phyloP scores from a whole-genome alignment of 2,888 invertebrate species.

The Seira sanloemensis region DNA sequence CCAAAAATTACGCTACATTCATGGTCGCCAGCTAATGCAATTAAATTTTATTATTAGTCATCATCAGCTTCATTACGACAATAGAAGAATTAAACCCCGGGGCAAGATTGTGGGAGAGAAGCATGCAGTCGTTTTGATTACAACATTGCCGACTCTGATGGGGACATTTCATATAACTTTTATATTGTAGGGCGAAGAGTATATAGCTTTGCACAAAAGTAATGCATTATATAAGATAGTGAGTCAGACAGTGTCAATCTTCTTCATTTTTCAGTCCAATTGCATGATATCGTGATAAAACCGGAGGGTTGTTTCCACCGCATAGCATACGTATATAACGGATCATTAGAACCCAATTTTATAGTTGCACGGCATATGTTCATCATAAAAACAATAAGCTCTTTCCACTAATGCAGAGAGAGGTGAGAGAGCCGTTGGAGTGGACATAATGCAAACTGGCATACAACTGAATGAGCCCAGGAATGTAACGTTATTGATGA shows the following conservation, averaged over 20 bases:
- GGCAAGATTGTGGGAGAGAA: not conserved
- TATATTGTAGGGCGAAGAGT: too few species aligned
- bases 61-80: not conserved
- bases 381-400: slow-evolving; percentile 19
- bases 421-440: not conserved
- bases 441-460: not conserved
- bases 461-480: slow-evolving; percentile 24
- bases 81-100: not conserved
- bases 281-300: slow-evolving; percentile 5
- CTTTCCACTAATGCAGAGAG: not conserved
- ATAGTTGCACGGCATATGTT: slow-evolving; percentile 18
- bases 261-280: slow-evolving; percentile 15
- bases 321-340: too few species aligned
- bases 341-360: too few species aligned
- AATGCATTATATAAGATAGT: not conserved
- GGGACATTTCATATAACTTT: not conserved
- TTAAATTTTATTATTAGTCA: slow-evolving; percentile 50
- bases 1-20: too few species aligned
- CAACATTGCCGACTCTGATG: not conserved
- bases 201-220: too few species aligned
- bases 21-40: too few species aligned
- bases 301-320: not conserved
- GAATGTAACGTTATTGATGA: not conserved
- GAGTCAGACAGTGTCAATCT: slow-evolving; percentile 29
- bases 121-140: not conserved